Conservation (phyloP, 2,888 invertebrate species). For the Zhuqinia jingwanae region DNA sequence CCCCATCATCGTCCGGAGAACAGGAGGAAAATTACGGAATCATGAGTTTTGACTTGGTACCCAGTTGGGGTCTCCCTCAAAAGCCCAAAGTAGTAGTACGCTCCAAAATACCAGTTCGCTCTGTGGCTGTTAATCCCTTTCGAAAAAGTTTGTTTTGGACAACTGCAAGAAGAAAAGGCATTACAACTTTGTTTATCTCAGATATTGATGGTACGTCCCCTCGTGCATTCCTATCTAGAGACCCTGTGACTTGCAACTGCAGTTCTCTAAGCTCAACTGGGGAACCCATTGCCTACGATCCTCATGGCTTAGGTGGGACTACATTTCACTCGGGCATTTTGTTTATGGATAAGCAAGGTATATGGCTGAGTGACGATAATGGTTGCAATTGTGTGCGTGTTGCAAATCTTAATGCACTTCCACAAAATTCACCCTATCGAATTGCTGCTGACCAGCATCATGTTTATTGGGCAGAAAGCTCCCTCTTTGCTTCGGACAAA, state of each 20-base stretch:
- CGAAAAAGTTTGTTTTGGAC: conserved; percentile 89
- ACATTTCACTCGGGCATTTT: conserved; percentile 69
- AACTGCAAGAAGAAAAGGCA: conserved; percentile 84
- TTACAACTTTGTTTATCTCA: conserved; percentile 85
- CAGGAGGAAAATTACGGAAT: conserved; percentile 81
- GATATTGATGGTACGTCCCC: conserved; percentile 77
- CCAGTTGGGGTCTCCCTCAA: conserved; percentile 44
- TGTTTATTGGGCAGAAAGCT: conserved; percentile 74
- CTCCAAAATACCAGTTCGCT: conserved; percentile 83
- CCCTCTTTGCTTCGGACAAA: conserved; percentile 73
- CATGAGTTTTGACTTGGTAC: conserved; percentile 74
- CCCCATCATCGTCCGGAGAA: conserved; percentile 82
- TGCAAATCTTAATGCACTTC: conserved; percentile 82
- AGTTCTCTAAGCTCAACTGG: conserved; percentile 85
- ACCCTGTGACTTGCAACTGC: conserved; percentile 84
- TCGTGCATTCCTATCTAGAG: conserved; percentile 72
- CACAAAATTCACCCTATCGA: conserved; percentile 60
- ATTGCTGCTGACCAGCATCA: conserved; percentile 73
- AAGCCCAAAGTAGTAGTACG: conserved; percentile 77
- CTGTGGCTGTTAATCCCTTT: conserved; percentile 89
- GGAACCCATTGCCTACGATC: conserved; percentile 86
- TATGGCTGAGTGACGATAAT: conserved; percentile 85
- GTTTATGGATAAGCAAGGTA: conserved; percentile 79
- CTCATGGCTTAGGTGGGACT: conserved; percentile 82
- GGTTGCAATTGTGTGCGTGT: conserved; percentile 86